These are phyloP conservation scores for Gymnothorax javanicus DNA, from an alignment of 2,797 vertebrate species.

Conservation along the genomic window DNA sequence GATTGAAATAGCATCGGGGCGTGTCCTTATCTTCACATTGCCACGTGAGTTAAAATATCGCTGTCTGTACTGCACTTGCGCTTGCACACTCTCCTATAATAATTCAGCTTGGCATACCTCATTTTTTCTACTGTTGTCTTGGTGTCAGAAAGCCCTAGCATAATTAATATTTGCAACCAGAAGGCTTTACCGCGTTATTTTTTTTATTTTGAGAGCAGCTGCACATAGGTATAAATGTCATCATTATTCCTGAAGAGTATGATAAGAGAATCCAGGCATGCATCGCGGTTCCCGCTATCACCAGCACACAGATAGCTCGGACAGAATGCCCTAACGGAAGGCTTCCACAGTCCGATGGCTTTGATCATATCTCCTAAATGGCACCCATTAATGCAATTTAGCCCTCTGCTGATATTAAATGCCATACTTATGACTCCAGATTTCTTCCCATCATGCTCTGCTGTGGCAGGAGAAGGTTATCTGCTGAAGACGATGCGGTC, in stretches of 20 bases:
- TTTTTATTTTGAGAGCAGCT: constrained; percentile 49
- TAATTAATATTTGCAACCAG: constrained; percentile 11
- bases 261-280: constrained; percentile 37
- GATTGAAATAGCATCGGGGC: not conserved
- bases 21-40: not conserved
- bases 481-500: not conserved
- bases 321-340: constrained; percentile 22
- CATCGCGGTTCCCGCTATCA: constrained; percentile 46
- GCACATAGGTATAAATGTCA: constrained; percentile 52
- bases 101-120: not conserved
- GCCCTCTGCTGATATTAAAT: not conserved
- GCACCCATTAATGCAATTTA: not conserved
- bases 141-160: constrained; percentile 10
- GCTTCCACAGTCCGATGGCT: not conserved
- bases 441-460: constrained; percentile 3
- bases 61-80: not conserved
- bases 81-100: not conserved
- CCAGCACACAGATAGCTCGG: constrained; percentile 31
- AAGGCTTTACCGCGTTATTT: constrained; percentile 47
- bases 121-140: not conserved
- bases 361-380: constrained; percentile 20
- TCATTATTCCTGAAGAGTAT: constrained; percentile 27
- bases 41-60: not conserved
- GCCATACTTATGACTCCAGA: not conserved
- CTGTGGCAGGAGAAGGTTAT: not conserved